Evolutionary conservation across 2,888 invertebrate genomes (phyloP), one percentile per base, ranked within the genome.

Genomic region (Caenorhabditis doughertyi): DNA sequence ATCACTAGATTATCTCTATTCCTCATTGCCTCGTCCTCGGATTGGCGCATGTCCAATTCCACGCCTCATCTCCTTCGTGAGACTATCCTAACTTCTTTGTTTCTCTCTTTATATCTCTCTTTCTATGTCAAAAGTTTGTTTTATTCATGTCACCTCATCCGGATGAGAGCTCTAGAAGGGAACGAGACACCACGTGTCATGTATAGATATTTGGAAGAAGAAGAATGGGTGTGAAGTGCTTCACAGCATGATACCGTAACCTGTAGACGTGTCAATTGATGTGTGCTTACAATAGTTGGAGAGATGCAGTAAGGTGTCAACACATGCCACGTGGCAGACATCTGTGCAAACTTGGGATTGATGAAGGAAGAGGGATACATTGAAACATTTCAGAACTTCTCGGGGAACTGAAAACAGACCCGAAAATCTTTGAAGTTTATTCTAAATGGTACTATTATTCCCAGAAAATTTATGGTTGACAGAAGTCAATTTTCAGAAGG

Each of bases 1-100:
- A 76, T 76, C 68, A 76, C 53, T 51, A 67, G 76, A 76, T 76
- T 76, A 76, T 76, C 67, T 39, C 53, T 51, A 29, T 5, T 25
- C 25, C 27, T 67, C 49, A 21, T 62, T 60, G 35, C 39, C 39
- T 42, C 53, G 74, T 64, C 65, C 65, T 65, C 62, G 72, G 55
- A 64, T 55, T 73, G 58, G 74, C 74, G 74, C 74, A 76, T 76
- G 76, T 76, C 51, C 67, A 39, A 76, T 76, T 76, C 68, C 76
- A 76, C 67, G 76, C 76, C 68, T 68, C 76, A 76, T 76, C 65
- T 60, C 58, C 47, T 60, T 39, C 56, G 76, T 76, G 76, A 60
- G 76, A 76, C 76, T 72, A 65, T 65, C 65, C 49, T 18, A 47
- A 35, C 47, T 35, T 58, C 49, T 60, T 58, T 49, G 27, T 53